Conservation (phyloP, 2,888 invertebrate genomes). For the Spilosoma lubricipeda region DNA sequence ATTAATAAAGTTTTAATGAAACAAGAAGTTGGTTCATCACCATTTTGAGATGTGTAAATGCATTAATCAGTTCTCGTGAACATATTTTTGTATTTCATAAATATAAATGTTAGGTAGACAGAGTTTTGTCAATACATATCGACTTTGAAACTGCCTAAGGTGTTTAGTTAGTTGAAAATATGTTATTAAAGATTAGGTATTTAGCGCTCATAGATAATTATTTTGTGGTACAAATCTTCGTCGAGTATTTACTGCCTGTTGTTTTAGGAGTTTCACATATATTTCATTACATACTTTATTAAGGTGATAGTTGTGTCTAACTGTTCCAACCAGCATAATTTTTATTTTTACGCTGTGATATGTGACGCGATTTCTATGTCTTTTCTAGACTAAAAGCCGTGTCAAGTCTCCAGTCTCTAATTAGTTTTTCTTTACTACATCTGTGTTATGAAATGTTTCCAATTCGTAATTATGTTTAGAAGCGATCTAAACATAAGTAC, state of each 20-base stretch:
- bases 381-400: background rate
- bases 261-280: background rate
- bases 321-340: no score
- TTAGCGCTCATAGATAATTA: background rate
- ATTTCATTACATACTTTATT: background rate
- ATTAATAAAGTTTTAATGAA: background rate
- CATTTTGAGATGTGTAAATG: background rate
- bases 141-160: background rate
- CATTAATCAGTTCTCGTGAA: background rate
- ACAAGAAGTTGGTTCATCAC: background rate
- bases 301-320: no score
- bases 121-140: background rate
- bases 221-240: background rate
- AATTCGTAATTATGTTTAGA: no score
- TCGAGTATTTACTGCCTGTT: background rate
- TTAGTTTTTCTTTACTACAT: background rate
- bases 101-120: background rate
- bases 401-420: background rate
- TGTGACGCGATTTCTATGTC: background rate
- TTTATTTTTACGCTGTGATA: no score
- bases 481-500: no score
- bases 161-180: background rate
- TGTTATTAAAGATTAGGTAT: background rate
- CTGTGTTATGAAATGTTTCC: no score
- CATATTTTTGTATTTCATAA: background rate